Percentiles rank a stretch among this genome's conserved stretches.
Evolutionary conservation across 2,888 invertebrate genomes (phyloP).

Genomic region (Drosophila anomalata): DNA sequence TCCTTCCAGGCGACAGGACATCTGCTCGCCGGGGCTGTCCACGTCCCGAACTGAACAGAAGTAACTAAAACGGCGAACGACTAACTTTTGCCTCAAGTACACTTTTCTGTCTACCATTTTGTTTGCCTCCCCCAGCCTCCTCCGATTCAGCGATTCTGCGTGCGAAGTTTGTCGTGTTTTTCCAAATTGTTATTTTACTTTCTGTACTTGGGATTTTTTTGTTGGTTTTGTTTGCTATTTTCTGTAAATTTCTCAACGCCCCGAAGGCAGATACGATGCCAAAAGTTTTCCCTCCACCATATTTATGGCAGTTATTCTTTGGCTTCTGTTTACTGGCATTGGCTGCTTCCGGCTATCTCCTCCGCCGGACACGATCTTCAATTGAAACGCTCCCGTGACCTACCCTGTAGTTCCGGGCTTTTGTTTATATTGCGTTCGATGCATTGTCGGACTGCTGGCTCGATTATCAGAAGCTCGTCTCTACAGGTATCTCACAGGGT

Average conservation of each 20-base stretch:
- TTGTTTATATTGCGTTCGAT: constrained; percentile 89
- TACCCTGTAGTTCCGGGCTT: constrained; percentile 99
- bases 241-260: constrained; percentile 59
- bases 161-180: constrained; percentile 64
- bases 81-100: constrained; percentile 48
- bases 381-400: constrained; percentile 93
- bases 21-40: constrained; percentile 40
- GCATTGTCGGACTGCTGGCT: constrained; percentile 66
- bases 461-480: constrained; percentile 98
- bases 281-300: constrained; percentile 58
- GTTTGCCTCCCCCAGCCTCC: constrained; percentile 27
- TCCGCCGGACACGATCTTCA: constrained; percentile 24
- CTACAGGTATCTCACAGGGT: constrained; percentile 99
- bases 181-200: constrained; percentile 75
- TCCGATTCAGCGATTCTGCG: constrained; percentile 2
- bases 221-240: constrained; percentile 5
- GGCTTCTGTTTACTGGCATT: constrained; percentile 25
- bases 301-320: constrained; percentile 68
- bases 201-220: constrained; percentile 4
- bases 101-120: constrained; percentile 62
- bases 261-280: constrained; percentile 61
- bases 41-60: constrained; percentile 21
- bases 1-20: constrained; percentile 46
- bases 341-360: constrained; percentile 41
- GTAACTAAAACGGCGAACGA: constrained; percentile 47